A percentile compares a stretch with the other conserved stretches of the same genome.
These are phyloP conservation scores for Sicus ferrugineus DNA, from an alignment of 2,888 invertebrate genomes.

Conservation along the genomic window DNA sequence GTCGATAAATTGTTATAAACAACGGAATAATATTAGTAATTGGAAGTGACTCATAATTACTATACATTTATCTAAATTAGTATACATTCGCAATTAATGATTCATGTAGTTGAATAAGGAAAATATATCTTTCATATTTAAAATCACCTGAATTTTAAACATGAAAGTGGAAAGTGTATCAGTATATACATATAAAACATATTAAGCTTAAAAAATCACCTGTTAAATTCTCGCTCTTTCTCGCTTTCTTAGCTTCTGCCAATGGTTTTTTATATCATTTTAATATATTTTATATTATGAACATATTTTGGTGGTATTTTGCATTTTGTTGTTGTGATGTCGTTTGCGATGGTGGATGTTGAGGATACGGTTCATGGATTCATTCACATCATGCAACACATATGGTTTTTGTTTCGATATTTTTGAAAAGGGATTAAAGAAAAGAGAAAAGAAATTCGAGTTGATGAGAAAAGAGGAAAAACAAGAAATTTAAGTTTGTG, in stretches of 20 bases:
- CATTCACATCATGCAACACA: conserved; percentile 60
- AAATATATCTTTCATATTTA: too few species aligned
- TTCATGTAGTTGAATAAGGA: too few species aligned
- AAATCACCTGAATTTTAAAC: too few species aligned
- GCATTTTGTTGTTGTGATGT: conserved; percentile 36
- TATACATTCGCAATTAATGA: too few species aligned
- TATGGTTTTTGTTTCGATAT: conserved; percentile 41
- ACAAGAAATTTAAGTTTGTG: conserved; percentile 19
- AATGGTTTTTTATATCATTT: conserved; percentile 49
- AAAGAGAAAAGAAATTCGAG: conserved; percentile 49
- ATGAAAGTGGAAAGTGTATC: too few species aligned
- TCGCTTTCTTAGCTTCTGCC: conserved; percentile 94
- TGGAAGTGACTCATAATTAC: too few species aligned
- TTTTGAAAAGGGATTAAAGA: conserved; percentile 45
- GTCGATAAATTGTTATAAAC: too few species aligned
- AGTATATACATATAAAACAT: conserved; percentile 38
- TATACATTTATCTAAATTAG: too few species aligned
- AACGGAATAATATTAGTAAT: too few species aligned
- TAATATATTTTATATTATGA: conserved; percentile 23
- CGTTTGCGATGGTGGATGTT: conserved; percentile 29
- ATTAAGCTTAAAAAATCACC: conserved; percentile 70
- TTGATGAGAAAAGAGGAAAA: conserved; percentile 38
- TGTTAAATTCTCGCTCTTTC: conserved; percentile 90
- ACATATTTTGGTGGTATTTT: conserved; percentile 37
- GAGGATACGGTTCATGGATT: conserved; percentile 47